A percentile compares a stretch with the other conserved stretches of the same genome.
Evolutionary conservation across 2,888 invertebrate species (phyloP).

Genomic region (Nipponacmea schrenckii): DNA sequence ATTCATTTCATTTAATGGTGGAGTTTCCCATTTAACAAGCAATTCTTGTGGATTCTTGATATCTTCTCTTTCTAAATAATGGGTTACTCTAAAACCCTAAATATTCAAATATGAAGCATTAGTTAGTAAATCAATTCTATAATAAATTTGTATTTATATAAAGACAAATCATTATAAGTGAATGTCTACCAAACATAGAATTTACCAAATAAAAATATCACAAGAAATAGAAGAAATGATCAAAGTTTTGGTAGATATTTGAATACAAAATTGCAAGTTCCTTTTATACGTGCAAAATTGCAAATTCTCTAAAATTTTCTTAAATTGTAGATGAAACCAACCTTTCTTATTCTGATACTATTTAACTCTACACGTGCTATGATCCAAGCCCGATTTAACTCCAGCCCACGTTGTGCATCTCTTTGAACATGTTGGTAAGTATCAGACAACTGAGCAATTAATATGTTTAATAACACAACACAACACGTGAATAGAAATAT

Average conservation of each 20-base stretch:
- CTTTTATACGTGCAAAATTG: too few relatives aligned
- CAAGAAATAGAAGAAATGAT: too few relatives aligned
- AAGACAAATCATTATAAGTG: too few relatives aligned
- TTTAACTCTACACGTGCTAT: conserved; percentile 55
- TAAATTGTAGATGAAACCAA: conserved; percentile 5
- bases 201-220: too few relatives aligned
- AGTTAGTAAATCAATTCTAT: too few relatives aligned
- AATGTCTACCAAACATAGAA: too few relatives aligned
- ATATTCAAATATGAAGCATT: neutral
- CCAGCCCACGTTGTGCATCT: conserved; percentile 56
- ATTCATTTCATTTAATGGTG: conserved; percentile 51
- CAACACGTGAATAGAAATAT: conserved; percentile 53
- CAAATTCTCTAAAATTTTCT: too few relatives aligned
- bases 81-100: conserved; percentile 34
- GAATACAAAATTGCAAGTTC: too few relatives aligned
- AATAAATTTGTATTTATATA: too few relatives aligned
- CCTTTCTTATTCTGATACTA: conserved; percentile 48
- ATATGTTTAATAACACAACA: conserved; percentile 57
- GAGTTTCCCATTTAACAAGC: conserved; percentile 52
- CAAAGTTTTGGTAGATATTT: too few relatives aligned
- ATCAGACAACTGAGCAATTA: conserved; percentile 60
- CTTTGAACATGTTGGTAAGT: conserved; percentile 60
- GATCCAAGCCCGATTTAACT: conserved; percentile 60
- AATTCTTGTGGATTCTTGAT: conserved; percentile 42
- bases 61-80: conserved; percentile 50